Percentiles rank a stretch among this genome's conserved stretches.
These are phyloP conservation scores for Romanogobio albipinnatus DNA, from an alignment of 2,113 vertebrate species.

Conservation along the genomic window DNA sequence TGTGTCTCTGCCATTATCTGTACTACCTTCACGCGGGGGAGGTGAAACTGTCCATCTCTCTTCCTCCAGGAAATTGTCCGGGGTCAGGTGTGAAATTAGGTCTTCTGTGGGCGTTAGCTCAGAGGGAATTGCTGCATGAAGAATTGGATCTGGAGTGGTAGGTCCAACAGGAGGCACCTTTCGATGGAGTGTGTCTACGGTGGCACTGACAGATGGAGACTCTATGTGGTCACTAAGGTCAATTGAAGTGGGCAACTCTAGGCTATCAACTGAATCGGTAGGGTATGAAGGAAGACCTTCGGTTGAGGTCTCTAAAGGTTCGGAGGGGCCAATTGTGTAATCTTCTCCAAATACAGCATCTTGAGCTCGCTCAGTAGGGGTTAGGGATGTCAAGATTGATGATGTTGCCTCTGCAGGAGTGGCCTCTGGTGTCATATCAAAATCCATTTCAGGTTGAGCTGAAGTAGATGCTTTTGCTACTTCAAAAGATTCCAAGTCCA, in stretches of 20 bases:
- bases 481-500: conserved; percentile 47
- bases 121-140: conserved; percentile 21
- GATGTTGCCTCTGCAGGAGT: conserved; percentile 27
- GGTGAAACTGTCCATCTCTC: conserved; percentile 25
- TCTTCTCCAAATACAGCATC: conserved; percentile 34
- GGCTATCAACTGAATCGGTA: background rate
- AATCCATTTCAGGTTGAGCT: conserved; percentile 32
- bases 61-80: conserved; percentile 13
- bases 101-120: conserved; percentile 24
- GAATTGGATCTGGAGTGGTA: conserved; percentile 10
- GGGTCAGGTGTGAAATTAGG: conserved; percentile 12
- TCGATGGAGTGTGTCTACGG: background rate
- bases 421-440: conserved; percentile 14
- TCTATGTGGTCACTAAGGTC: conserved; percentile 6
- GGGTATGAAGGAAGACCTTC: conserved; percentile 16
- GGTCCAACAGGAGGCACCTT: background rate
- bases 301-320: conserved; percentile 21
- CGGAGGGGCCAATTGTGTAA: conserved; percentile 49
- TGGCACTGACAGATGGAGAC: background rate
- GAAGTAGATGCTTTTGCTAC: conserved; percentile 29
- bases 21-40: conserved; percentile 26
- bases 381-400: conserved; percentile 28
- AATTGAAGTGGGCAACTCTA: background rate
- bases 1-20: conserved; percentile 40
- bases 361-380: conserved; percentile 16